Conservation (phyloP, 2,797 vertebrate species). For the Crocodylus rhombifer region DNA sequence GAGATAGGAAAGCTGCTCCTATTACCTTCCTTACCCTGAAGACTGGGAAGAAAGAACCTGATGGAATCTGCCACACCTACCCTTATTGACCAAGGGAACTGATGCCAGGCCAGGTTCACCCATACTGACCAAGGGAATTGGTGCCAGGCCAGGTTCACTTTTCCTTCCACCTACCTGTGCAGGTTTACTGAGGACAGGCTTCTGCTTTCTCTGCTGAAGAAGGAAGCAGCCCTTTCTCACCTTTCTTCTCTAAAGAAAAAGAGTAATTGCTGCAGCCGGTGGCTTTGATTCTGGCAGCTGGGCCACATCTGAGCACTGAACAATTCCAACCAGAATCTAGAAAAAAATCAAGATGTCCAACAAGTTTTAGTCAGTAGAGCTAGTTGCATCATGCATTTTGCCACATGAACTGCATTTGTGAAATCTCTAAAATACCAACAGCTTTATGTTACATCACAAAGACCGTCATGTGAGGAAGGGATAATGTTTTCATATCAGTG, state of each 20-base stretch:
- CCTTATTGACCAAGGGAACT: not conserved
- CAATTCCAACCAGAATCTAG: not conserved
- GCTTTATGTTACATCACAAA: not conserved
- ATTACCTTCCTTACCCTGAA: not conserved
- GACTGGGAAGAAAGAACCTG: not conserved
- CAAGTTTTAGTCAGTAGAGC: too few relatives aligned
- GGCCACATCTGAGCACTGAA: not conserved
- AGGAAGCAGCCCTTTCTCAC: too few relatives aligned
- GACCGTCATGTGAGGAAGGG: too few relatives aligned
- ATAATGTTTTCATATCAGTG: too few relatives aligned
- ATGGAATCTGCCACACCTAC: not conserved
- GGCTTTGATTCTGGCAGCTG: not conserved
- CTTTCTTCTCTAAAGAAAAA: too few relatives aligned
- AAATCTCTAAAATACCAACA: not conserved
- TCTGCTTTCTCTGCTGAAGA: not conserved
- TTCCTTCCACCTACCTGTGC: not conserved
- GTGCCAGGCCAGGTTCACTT: not conserved
- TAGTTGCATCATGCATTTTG: not conserved
- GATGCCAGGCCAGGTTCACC: not conserved
- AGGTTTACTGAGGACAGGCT: not conserved
- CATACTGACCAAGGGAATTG: not conserved
- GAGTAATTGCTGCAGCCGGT: too few relatives aligned
- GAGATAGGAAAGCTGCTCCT: not conserved
- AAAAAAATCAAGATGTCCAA: not conserved
- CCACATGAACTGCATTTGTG: not conserved